These are phyloP conservation scores for Oreochromis spilurus DNA, from an alignment of 2,113 vertebrate genomes.

Conservation along the genomic window DNA sequence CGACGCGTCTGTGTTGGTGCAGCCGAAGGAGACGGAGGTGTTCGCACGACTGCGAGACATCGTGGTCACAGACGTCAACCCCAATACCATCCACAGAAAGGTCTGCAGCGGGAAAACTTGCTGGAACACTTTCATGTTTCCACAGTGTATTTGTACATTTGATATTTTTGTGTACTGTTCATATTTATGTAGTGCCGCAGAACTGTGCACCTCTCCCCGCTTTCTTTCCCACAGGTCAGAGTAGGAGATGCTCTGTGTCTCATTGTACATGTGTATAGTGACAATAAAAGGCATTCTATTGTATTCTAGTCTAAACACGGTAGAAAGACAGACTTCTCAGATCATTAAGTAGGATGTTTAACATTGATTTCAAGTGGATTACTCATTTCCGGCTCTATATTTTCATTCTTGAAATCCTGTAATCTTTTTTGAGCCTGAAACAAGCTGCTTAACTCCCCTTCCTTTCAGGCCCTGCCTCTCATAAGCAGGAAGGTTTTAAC, in stretches of 20 bases:
- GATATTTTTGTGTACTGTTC: background rate
- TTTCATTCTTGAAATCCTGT: background rate
- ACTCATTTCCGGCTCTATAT: background rate
- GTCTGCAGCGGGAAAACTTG: slow-evolving; percentile 46
- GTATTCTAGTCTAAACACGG: fast-evolving
- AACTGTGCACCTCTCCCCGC: background rate
- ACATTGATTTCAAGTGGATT: background rate
- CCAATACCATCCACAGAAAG: slow-evolving; percentile 86
- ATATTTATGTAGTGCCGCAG: background rate
- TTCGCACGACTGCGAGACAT: slow-evolving; percentile 88
- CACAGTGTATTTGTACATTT: background rate
- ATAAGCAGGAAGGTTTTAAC: background rate
- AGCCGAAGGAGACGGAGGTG: slow-evolving; percentile 77
- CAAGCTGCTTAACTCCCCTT: background rate
- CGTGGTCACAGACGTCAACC: slow-evolving; percentile 84
- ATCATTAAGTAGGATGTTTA: background rate
- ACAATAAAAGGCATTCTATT: background rate
- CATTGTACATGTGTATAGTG: background rate
- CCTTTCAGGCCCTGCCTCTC: background rate
- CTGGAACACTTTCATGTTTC: background rate
- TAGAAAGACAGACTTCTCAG: background rate
- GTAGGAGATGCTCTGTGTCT: background rate
- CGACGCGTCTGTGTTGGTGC: slow-evolving; percentile 82
- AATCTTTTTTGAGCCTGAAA: background rate
- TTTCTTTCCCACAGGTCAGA: background rate